Evolutionary conservation across 2,113 vertebrate genomes (phyloP), one percentile per base, ranked within the genome.

Genomic region (Apeltes quadracus): DNA sequence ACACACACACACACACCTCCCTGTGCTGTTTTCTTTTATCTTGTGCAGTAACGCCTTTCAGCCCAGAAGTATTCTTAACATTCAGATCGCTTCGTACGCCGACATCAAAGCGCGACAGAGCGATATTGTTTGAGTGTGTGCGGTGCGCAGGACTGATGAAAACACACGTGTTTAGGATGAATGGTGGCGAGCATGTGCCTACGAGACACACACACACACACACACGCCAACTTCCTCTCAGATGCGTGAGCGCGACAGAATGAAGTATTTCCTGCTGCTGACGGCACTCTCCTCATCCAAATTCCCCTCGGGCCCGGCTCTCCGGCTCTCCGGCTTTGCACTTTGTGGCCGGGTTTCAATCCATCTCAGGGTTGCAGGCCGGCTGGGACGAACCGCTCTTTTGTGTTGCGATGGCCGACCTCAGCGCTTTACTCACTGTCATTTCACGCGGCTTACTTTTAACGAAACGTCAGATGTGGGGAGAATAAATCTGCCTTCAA

Each of bases 211-310:
- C 56, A 22, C 32, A 16, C 54, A 61, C 54, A 48, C 20, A 11
- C 55, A 63, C 27, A 76, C 27, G 54, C 54, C 61, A n/a, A 68
- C 61, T 79, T 84, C 78, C 79, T 56, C 66, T 74, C 51, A 72
- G 70, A 63, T 57, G 68, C 34, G 5, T 2, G 58, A 9, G 20
- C 70, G 38, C 10, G 29, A 63, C 14, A 9, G 2, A 48, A 71
- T 63, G n/a, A 71, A 71, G 75, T 51, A 78, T 73, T 86, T 87
- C 85, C 89, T 80, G 79, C 61, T 69, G 50, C 72, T 72, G 72
- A 76, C 43, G 76, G 74, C 38, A 5, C 34, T 39, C 61, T 78
- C 51, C 75, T 69, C 20, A 23, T 84, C 59, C 48, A 70, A 63
- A 75, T 61, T 80, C 61, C 65, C 72, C 66, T 66, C 41, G 13